Base-by-base conservation (phyloP, 2,113 vertebrate genomes). In the Cavia aperea region DNA sequence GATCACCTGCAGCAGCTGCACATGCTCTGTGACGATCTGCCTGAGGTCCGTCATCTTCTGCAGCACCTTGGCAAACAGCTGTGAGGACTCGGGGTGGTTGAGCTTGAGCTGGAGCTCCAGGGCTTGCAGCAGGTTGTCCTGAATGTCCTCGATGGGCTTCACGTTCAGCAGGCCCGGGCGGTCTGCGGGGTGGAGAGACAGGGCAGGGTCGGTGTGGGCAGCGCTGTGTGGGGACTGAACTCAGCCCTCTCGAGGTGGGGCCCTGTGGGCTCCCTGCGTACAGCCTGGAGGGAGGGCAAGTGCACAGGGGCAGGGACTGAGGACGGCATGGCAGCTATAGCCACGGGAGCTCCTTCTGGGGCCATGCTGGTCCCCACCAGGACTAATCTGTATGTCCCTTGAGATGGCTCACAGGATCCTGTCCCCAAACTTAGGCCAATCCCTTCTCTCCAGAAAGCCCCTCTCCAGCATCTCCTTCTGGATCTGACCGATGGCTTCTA, bases 11-110 rank as follows among this genome's bases (percentile, higher is more conserved):
- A 99, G 97, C 46, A 99, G 97, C 97, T 99, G 99, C 92, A 99
- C 99, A 0, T 99, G 99, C 93, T 99, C 98, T 0, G 99, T 98
- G 88, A 99, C 99, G 54, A 99, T 98, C 97, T 99, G 99, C 95
- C 99, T 98, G 97, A 99, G 98, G 98, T 99, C 99, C 14, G 99
- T 99, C 99, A 99, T 99, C 98, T 99, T 99, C 98, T 99, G 99
- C 51, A 99, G 98, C 96, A 99, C 96, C 97, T 99, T 99, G 97
- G 99, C 99, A 73, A 99, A 99, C 56, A 99, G 98, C 96, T 99
- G 99, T 4, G 99, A 98, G 6, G 99, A 98, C 96, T 99, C 99
- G 0, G 99, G 99, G 94, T 99, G 99, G 97, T 98, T 99, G 73
- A 98, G 96, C 97, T 99, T 99, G 43, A 99, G 98, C 97, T 99